Base-by-base conservation (phyloP, 2,113 vertebrate species). In the Ailuropoda melanoleuca region DNA sequence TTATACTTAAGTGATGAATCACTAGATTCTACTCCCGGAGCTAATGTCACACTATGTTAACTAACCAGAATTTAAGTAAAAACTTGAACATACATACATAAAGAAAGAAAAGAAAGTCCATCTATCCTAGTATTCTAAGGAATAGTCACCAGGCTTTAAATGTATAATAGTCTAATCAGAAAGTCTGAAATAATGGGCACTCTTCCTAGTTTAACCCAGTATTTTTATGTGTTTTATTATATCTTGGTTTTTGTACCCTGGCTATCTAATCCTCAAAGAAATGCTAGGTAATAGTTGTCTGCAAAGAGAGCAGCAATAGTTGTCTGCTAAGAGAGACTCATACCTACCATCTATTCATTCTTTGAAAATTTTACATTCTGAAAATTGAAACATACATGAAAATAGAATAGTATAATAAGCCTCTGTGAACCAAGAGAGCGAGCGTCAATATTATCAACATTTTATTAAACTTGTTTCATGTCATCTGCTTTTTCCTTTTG, bases 201-300 rank as follows among this genome's bases (percentile, higher is more conserved):
- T 89, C 0, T 60, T 95, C 34, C 34, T 17, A 90, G 48, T 58
- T 50, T 95, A 93, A 93, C 37, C 23, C n/a, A 93, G 10, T 93
- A 81, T 82, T 93, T 83, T 75, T 80, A 53, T 70, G 7, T 72
- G 15, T 90, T 90, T 95, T 18, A 84, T 72, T 95, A 43, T 87
- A 70, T 80, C 80, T 95, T 84, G 50, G 64, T 50, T 88, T 70
- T 62, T 93, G 39, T 74, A 50, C 10, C 7, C 48, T 88, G 70
- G 43, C 43, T 92, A 13, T 62, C 60, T 95, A 83, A 78, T 50
- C 29, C 70, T 84, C 60, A 91, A 93, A 50, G 66, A 70, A 96
- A 10, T 83, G 23, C 90, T 87, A 82, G 19, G 23, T 90, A 93
- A 48, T 87, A 53, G 8, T 48, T 48, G 39, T 83, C 56, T 37